These are phyloP conservation scores for Drosophila neotestacea DNA, from an alignment of 2,888 invertebrate genomes.

Conservation along the genomic window DNA sequence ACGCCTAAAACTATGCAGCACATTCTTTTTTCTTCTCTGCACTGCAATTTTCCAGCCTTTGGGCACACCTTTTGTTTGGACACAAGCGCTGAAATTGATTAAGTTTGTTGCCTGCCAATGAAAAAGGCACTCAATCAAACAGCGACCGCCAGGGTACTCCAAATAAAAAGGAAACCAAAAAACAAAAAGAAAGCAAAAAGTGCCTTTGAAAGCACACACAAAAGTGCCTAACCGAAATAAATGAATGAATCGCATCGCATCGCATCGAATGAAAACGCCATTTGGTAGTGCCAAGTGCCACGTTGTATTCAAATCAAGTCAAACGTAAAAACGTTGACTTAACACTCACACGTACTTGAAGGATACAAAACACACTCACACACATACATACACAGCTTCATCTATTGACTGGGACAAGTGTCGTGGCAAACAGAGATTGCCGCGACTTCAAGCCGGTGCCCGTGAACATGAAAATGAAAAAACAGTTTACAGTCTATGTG, in stretches of 20 bases:
- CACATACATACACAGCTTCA: slow-evolving; percentile 25
- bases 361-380: slow-evolving; percentile 32
- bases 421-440: slow-evolving; percentile 37
- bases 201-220: slow-evolving; percentile 53
- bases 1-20: slow-evolving; percentile 59
- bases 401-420: slow-evolving; percentile 49
- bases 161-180: slow-evolving; percentile 12
- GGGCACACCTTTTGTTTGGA: slow-evolving; percentile 75
- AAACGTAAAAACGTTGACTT: slow-evolving; percentile 75
- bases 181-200: slow-evolving; percentile 6
- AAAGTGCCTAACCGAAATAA: slow-evolving; percentile 67
- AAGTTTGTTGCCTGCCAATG: slow-evolving; percentile 78
- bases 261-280: slow-evolving; percentile 13
- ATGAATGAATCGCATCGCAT: slow-evolving; percentile 50
- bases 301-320: slow-evolving; percentile 75
- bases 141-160: slow-evolving; percentile 24
- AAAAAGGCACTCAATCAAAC: slow-evolving; percentile 76
- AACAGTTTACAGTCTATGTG: slow-evolving; percentile 32
- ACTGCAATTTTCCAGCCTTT: slow-evolving; percentile 71
- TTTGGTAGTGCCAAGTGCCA: slow-evolving; percentile 14
- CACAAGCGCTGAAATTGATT: slow-evolving; percentile 77
- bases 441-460: slow-evolving; percentile 16
- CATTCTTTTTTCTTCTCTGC: slow-evolving; percentile 10
- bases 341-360: slow-evolving; percentile 63
- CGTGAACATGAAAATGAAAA: slow-evolving; percentile 44